Percentiles rank a stretch among this genome's conserved stretches.
Evolutionary conservation across 1,140 invertebrate species (phyloP).

Genomic region (Panagrolaimus sp.): DNA sequence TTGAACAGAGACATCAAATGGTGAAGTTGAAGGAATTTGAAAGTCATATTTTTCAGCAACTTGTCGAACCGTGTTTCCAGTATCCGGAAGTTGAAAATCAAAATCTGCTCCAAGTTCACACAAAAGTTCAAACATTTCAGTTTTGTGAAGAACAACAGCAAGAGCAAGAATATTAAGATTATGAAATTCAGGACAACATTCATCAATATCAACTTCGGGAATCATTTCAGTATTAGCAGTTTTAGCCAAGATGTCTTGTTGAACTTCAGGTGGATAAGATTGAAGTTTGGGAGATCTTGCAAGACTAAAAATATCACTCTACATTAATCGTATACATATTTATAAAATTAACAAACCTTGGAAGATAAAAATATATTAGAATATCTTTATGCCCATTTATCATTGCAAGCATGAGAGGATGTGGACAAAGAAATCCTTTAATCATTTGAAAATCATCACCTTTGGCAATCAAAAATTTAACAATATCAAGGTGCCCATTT

Average conservation of each 20-base stretch:
- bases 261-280: too few relatives aligned
- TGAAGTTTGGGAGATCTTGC: too few relatives aligned
- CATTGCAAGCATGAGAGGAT: neutral
- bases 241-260: too few relatives aligned
- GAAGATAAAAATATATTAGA: neutral
- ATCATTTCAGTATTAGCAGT: neutral
- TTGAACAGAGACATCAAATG: too few relatives aligned
- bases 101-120: neutral
- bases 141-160: neutral
- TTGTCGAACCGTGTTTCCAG: neutral
- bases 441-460: neutral
- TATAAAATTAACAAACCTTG: neutral
- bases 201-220: neutral
- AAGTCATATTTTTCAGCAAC: neutral
- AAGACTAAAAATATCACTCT: too few relatives aligned
- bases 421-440: neutral
- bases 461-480: neutral
- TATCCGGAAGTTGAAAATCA: neutral
- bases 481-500: neutral
- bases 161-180: conserved; percentile 9
- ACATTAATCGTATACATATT: too few relatives aligned
- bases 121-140: neutral
- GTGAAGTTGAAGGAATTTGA: too few relatives aligned
- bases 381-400: neutral
- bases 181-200: neutral